A percentile compares a stretch with the other conserved stretches of the same genome.
Conservation (phyloP, 2,888 invertebrate species). For the Hemaris fuciformis region DNA sequence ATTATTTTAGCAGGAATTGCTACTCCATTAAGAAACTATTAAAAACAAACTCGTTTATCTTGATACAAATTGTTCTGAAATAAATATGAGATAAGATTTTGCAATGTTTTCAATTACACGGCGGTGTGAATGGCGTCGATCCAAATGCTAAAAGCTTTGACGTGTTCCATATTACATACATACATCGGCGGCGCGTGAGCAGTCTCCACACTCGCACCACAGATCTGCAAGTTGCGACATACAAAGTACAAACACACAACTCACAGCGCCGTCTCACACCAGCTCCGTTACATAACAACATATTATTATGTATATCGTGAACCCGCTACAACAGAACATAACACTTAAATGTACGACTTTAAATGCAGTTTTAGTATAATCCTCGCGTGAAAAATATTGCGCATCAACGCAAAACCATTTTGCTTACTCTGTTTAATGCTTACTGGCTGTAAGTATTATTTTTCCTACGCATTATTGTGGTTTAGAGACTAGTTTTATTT, state of each 20-base stretch:
- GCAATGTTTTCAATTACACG: background rate
- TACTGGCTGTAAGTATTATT: background rate
- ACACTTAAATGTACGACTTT: background rate
- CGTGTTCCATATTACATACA: constrained; percentile 16
- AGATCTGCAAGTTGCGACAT: constrained; percentile 4
- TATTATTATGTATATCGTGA: background rate
- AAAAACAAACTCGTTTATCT: background rate
- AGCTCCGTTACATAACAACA: constrained; percentile 1
- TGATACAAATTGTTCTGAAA: background rate
- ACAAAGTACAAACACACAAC: background rate
- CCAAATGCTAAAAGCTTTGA: constrained; percentile 15
- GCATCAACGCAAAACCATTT: background rate
- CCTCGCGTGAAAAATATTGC: background rate
- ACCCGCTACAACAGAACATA: background rate
- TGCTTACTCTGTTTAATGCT: background rate
- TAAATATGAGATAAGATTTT: background rate
- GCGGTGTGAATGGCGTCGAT: constrained; percentile 12
- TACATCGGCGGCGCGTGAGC: constrained; percentile 16
- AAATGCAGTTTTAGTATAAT: background rate
- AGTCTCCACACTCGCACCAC: background rate
- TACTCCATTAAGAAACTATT: background rate
- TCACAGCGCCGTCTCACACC: background rate
- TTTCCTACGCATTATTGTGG: background rate
- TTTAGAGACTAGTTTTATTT: too few relatives aligned
- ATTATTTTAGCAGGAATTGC: too few relatives aligned